These are phyloP conservation scores for Calonectris borealis DNA, from an alignment of 2,113 vertebrate genomes.

Conservation along the genomic window DNA sequence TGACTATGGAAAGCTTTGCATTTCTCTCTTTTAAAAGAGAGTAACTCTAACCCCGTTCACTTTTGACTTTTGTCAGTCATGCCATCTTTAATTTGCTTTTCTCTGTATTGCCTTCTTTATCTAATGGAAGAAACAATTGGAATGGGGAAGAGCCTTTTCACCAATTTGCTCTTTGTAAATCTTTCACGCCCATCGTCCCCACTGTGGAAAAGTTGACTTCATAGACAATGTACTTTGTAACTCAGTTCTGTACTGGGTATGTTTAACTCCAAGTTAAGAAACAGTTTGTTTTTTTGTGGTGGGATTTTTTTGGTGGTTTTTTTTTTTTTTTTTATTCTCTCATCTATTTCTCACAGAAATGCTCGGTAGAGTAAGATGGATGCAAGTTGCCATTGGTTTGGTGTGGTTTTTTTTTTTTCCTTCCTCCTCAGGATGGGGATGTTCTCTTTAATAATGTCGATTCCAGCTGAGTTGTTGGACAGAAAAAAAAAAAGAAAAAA, in stretches of 20 bases:
- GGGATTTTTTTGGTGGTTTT: neutral
- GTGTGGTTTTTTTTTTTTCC: neutral
- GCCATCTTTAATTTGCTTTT: neutral
- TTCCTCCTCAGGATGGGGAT: accelerated
- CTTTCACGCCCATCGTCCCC: accelerated
- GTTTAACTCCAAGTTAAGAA: neutral
- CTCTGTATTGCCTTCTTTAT: neutral
- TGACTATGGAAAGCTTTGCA: neutral
- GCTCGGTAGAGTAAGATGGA: neutral
- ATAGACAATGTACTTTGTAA: neutral
- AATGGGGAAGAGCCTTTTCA: neutral
- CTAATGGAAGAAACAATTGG: neutral
- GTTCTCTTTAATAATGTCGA: neutral
- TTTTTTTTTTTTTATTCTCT: neutral
- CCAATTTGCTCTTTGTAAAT: neutral
- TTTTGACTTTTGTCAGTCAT: neutral
- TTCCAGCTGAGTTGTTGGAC: neutral
- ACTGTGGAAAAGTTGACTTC: neutral
- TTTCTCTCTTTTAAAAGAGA: neutral
- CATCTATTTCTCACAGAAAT: neutral
- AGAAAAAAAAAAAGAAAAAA: neutral
- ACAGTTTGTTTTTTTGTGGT: neutral
- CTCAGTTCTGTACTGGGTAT: neutral
- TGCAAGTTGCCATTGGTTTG: neutral
- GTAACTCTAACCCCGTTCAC: neutral